These are phyloP conservation scores for Troides aeacus DNA, from an alignment of 2,888 invertebrate species.

Conservation along the genomic window DNA sequence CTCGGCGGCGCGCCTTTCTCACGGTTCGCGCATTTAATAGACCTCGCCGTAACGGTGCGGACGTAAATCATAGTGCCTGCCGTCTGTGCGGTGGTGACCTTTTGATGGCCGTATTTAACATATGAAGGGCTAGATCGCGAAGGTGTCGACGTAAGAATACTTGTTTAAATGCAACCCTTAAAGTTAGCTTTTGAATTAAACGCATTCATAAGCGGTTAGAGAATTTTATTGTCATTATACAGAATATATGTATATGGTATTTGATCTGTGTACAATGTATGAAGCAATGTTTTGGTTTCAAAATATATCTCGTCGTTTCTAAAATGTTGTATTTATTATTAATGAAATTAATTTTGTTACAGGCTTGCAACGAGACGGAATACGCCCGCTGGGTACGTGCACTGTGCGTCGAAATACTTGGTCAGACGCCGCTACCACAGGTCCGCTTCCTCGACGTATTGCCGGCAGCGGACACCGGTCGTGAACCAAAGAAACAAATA, in stretches of 20 bases:
- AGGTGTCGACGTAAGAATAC: slow-evolving; percentile 76
- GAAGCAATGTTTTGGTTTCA: no score
- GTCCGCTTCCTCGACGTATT: slow-evolving; percentile 86
- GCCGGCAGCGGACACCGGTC: slow-evolving; percentile 78
- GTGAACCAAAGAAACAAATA: slow-evolving; percentile 63
- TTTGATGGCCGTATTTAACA: slow-evolving; percentile 68
- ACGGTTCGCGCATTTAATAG: slow-evolving; percentile 72
- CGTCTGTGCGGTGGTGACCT: slow-evolving; percentile 65
- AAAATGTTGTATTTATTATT: slow-evolving; percentile 2
- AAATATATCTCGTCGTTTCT: no score
- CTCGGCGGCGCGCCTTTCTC: slow-evolving; percentile 66
- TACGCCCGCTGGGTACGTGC: slow-evolving; percentile 88
- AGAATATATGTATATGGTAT: no score
- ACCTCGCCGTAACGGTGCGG: slow-evolving; percentile 66
- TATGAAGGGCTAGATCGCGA: slow-evolving; percentile 75
- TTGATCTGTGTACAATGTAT: no score
- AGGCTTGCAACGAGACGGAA: slow-evolving; percentile 85
- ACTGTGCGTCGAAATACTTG: slow-evolving; percentile 86
- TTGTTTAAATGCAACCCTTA: slow-evolving; percentile 48
- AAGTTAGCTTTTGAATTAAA: slow-evolving; percentile 7
- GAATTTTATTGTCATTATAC: no score
- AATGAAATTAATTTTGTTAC: slow-evolving; percentile 58
- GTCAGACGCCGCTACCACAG: slow-evolving; percentile 86
- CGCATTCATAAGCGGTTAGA: no score
- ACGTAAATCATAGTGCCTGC: slow-evolving; percentile 72